Evolutionary conservation across 2,888 invertebrate species (phyloP).

Genomic region (Lepidochitona cinerea): DNA sequence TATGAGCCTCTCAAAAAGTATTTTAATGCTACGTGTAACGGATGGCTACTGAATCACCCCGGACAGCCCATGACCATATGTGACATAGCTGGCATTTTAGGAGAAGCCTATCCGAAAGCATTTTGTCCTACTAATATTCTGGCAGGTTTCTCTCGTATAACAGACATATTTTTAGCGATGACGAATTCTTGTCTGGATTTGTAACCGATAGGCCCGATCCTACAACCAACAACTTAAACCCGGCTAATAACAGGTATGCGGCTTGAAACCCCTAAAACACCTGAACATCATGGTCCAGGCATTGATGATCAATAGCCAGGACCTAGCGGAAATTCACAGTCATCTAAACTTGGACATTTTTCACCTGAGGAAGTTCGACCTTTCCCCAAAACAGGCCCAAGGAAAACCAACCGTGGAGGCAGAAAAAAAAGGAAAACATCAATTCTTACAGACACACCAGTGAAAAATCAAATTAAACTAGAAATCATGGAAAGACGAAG

Average conservation of each 20-base stretch:
- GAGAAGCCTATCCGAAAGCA: slow-evolving; percentile 1
- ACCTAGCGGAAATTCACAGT: too few relatives aligned
- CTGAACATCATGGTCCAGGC: too few relatives aligned
- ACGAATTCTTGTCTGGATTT: slow-evolving; percentile 15
- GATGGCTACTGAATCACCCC: slow-evolving; percentile 58
- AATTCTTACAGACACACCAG: neutral
- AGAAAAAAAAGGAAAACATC: neutral
- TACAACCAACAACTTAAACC: too few relatives aligned
- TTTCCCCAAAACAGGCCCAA: neutral
- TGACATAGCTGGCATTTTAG: slow-evolving; percentile 46
- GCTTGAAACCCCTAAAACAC: too few relatives aligned
- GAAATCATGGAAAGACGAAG: neutral
- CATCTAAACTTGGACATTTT: neutral
- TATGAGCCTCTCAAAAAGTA: slow-evolving; percentile 66
- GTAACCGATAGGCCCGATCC: neutral
- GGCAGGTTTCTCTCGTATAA: slow-evolving; percentile 62
- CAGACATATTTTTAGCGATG: neutral
- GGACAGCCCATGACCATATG: slow-evolving; percentile 67
- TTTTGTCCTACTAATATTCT: slow-evolving; percentile 62
- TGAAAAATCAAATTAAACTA: neutral
- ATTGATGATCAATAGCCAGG: too few relatives aligned
- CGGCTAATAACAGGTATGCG: too few relatives aligned
- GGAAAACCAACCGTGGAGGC: neutral
- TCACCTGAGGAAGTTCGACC: neutral
- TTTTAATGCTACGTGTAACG: slow-evolving; percentile 44